Conservation (phyloP, 1,140 invertebrate genomes). For the Zaprionus ghesquierei region DNA sequence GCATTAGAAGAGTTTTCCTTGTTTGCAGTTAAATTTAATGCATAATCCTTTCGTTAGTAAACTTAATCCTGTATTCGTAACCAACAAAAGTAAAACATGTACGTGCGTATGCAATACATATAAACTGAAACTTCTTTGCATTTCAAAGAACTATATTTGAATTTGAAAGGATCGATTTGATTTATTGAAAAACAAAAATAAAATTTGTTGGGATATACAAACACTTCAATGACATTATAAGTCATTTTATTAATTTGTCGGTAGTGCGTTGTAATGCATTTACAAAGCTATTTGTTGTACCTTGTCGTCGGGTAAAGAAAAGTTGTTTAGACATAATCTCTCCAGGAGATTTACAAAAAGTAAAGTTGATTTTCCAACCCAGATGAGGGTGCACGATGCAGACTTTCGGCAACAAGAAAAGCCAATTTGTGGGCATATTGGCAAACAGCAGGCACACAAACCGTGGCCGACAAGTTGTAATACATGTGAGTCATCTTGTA, state of each 20-base stretch:
- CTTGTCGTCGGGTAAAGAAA: too few species aligned
- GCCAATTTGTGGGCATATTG: conserved; percentile 95
- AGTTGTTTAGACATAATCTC: too few species aligned
- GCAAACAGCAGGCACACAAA: conserved; percentile 92
- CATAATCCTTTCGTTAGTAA: too few species aligned
- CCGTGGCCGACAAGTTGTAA: conserved; percentile 91
- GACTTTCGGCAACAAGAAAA: conserved; percentile 88
- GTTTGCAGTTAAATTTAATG: too few species aligned
- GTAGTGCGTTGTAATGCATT: too few species aligned
- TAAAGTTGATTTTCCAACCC: conserved; percentile 83
- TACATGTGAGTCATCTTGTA: conserved; percentile 93
- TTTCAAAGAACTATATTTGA: background rate
- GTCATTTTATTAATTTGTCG: background rate
- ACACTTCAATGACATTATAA: background rate
- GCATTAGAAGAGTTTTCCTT: too few species aligned
- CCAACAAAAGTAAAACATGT: too few species aligned
- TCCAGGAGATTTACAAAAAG: conserved; percentile 83
- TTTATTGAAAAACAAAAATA: background rate
- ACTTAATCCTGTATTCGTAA: too few species aligned
- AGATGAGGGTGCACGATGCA: conserved; percentile 85
- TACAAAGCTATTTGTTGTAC: too few species aligned
- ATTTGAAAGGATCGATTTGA: background rate
- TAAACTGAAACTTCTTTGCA: background rate
- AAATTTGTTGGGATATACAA: background rate
- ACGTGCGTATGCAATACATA: too few species aligned